Percentiles rank a stretch among this genome's conserved stretches.
Conservation (phyloP, 2,797 vertebrate genomes). For the Gymnothorax reevesii region DNA sequence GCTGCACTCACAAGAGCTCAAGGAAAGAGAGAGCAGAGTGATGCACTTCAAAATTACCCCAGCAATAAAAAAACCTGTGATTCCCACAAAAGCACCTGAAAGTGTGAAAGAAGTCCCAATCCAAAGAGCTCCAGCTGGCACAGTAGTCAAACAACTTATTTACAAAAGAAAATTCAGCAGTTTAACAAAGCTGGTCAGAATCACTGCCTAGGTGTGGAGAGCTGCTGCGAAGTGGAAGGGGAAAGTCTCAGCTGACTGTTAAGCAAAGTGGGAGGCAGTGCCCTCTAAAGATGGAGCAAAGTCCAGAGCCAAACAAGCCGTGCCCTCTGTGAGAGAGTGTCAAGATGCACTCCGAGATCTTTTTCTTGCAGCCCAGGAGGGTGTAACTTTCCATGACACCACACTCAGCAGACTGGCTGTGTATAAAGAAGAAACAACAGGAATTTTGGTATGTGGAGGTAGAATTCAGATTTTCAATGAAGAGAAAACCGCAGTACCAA, state of each 20-base stretch:
- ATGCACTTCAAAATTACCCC: too few species aligned
- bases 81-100: too few species aligned
- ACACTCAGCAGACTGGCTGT: conserved; percentile 30
- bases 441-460: conserved; percentile 35
- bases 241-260: neutral
- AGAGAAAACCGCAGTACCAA: conserved; percentile 27
- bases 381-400: conserved; percentile 10
- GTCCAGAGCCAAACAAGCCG: conserved; percentile 18
- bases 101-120: too few species aligned
- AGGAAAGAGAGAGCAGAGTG: too few species aligned
- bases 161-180: conserved; percentile 27
- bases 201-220: conserved; percentile 32
- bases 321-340: conserved; percentile 4
- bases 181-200: conserved; percentile 22
- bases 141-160: conserved; percentile 13
- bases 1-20: too few species aligned
- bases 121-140: conserved; percentile 23
- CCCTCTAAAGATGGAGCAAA: neutral
- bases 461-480: conserved; percentile 39
- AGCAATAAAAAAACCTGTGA: too few species aligned
- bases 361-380: conserved; percentile 25
- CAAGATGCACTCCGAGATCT: conserved; percentile 33
- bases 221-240: conserved; percentile 12
- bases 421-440: conserved; percentile 28
- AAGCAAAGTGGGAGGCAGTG: conserved; percentile 21